Percentiles rank a stretch among this genome's conserved stretches.
Conservation (phyloP, 2,888 invertebrate genomes). For the Zhuqinia jingwanae region DNA sequence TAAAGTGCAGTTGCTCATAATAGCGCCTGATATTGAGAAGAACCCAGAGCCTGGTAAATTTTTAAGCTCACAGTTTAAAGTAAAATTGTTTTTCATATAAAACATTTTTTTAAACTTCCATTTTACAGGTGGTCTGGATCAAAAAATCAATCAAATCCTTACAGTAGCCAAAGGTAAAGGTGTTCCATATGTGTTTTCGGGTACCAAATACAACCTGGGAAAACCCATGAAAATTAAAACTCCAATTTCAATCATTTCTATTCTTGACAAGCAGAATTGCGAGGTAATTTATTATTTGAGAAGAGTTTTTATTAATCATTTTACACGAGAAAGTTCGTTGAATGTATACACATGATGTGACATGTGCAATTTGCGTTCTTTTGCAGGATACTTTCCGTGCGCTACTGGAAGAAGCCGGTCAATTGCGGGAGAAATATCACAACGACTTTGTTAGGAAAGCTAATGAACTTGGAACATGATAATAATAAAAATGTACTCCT, state of each 20-base stretch:
- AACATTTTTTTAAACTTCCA: no score
- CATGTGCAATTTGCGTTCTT: background rate
- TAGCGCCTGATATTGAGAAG: conserved; percentile 86
- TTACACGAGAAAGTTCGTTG: no score
- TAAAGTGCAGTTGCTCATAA: conserved; percentile 84
- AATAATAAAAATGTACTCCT: no score
- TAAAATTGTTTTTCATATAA: no score
- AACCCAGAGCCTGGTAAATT: conserved; percentile 82
- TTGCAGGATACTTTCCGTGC: conserved; percentile 68
- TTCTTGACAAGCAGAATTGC: conserved; percentile 85
- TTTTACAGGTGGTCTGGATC: conserved; percentile 84
- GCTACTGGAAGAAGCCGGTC: conserved; percentile 60
- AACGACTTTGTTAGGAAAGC: conserved; percentile 54
- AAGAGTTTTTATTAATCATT: no score
- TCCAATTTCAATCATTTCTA: conserved; percentile 85
- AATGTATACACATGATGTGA: background rate
- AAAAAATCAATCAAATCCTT: conserved; percentile 83
- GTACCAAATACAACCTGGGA: conserved; percentile 84
- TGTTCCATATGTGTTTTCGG: conserved; percentile 84
- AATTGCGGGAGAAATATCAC: conserved; percentile 67
- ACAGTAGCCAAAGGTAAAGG: conserved; percentile 82
- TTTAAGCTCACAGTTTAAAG: background rate
- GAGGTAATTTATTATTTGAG: conserved; percentile 81
- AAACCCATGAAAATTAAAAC: conserved; percentile 83
- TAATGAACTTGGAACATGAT: background rate